These are phyloP conservation scores for Agonopterix subpropinquella DNA, from an alignment of 2,888 invertebrate species.

Conservation along the genomic window DNA sequence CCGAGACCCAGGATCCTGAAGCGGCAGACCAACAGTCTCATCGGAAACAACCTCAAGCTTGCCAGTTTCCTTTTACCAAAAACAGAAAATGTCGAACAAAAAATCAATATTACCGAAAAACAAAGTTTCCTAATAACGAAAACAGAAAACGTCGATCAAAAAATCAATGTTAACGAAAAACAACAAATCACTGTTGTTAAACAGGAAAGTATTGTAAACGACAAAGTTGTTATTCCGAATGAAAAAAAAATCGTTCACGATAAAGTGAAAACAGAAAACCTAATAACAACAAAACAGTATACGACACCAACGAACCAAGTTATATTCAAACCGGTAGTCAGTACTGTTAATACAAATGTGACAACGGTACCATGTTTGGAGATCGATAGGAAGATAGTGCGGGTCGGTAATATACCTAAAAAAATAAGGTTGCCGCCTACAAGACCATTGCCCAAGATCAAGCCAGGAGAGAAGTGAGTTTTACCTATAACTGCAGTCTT, in stretches of 20 bases:
- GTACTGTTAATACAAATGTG: slow-evolving; percentile 7
- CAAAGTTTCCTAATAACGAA: slow-evolving; percentile 55
- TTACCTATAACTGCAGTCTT: background rate
- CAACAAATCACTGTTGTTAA: slow-evolving; percentile 12
- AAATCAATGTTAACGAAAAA: slow-evolving; percentile 3
- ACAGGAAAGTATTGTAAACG: background rate
- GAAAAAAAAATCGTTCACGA: too few relatives aligned
- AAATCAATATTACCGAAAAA: slow-evolving; percentile 2
- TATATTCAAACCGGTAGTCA: slow-evolving; percentile 39
- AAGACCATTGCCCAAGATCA: slow-evolving; percentile 57
- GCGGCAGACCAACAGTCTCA: slow-evolving; percentile 38
- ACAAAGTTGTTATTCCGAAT: background rate
- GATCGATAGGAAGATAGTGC: slow-evolving; percentile 58
- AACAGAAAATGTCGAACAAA: slow-evolving; percentile 25
- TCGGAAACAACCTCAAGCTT: slow-evolving; percentile 57
- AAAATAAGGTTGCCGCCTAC: slow-evolving; percentile 26
- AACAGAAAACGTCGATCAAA: slow-evolving; percentile 25
- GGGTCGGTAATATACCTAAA: slow-evolving; percentile 44
- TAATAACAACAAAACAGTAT: background rate
- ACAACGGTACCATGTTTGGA: slow-evolving; percentile 43
- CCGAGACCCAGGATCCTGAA: slow-evolving; percentile 40
- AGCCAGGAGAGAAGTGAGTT: slow-evolving; percentile 63
- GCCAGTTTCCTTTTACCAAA: slow-evolving; percentile 61
- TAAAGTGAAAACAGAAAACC: too few relatives aligned
- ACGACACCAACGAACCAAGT: slow-evolving; percentile 26